Conservation (phyloP, 2,797 vertebrate species). For the Xerus rutilus region DNA sequence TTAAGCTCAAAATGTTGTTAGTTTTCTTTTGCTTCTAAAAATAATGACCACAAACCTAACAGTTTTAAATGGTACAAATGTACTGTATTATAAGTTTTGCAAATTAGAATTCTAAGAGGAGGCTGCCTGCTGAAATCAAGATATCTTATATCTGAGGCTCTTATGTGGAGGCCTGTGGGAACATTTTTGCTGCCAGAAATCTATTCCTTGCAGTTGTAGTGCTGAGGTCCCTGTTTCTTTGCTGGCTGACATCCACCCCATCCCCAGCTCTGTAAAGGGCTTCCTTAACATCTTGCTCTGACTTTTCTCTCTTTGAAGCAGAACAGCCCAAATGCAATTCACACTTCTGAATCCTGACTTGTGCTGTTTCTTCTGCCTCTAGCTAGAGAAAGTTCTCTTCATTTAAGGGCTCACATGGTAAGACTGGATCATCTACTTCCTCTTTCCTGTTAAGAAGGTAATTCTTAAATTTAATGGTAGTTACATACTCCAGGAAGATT, state of each 20-base stretch:
- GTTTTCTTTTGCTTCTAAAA: background rate
- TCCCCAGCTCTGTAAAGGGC: background rate
- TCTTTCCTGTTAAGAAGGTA: background rate
- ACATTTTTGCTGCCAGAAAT: background rate
- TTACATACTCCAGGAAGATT: too few species aligned
- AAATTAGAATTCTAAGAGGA: background rate
- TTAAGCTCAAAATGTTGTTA: background rate
- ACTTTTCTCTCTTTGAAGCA: background rate
- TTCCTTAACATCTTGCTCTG: background rate
- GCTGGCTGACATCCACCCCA: background rate
- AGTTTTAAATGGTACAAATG: background rate
- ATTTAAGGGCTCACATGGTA: background rate
- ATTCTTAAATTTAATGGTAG: background rate
- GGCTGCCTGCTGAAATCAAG: background rate
- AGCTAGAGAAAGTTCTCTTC: background rate
- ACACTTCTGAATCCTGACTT: background rate
- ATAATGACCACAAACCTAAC: slow-evolving; percentile 37
- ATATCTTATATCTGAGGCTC: background rate
- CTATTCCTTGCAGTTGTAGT: too few species aligned
- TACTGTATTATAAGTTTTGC: background rate
- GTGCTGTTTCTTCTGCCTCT: background rate
- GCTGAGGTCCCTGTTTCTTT: background rate
- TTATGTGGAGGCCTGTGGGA: background rate
- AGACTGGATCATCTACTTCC: background rate
- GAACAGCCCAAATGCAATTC: background rate